Evolutionary conservation across 1,140 invertebrate species (phyloP), one percentile per base, ranked within the genome.

Genomic region (Lineus longissimus): DNA sequence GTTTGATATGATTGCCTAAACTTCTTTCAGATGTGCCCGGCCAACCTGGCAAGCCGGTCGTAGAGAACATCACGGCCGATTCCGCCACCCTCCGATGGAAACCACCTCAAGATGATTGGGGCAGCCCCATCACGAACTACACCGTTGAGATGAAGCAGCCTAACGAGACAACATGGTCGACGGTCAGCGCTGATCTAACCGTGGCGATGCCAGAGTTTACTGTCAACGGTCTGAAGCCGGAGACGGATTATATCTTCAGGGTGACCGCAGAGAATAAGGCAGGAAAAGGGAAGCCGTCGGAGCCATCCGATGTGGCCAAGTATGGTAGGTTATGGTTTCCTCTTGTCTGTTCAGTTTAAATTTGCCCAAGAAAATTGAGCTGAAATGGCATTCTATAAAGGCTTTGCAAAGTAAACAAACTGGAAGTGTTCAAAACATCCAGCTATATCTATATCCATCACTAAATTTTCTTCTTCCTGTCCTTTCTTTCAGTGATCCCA

Each of bases 61-160:
- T 96, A 76, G 93, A 98, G 74, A 91, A 90, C 62, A 94, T 98
- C 25, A 94, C 92, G 7, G 94, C 94, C 9, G 95, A 97, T 81
- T 89, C 92, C 55, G 87, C 97, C 31, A 95, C 30, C 90, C 81
- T 98, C 23, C 86, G 88, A 17, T 99, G 97, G 96, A 89, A 91
- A 75, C 88, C 91, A 76, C 95, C 96, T n/a, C 82, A 86, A 65
- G 94, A 97, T 80, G 90, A 98, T 82, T 96, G 96, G 70, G 97
- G 96, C 62, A 90, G 92, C 68, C 93, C 95, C 62, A 90, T 99
- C 55, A 95, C 90, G 45, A 92, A 91, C 27, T 97, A 99, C 81
- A 87, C 97, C 27, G 87, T 97, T 58, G 94, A 97, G 84, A 90
- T 92, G 71, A 87, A 88, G 47, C 91, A 94, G 74, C 89, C 87